Base-by-base conservation (phyloP, 2,113 vertebrate species). In the Proterorhinus semilunaris region DNA sequence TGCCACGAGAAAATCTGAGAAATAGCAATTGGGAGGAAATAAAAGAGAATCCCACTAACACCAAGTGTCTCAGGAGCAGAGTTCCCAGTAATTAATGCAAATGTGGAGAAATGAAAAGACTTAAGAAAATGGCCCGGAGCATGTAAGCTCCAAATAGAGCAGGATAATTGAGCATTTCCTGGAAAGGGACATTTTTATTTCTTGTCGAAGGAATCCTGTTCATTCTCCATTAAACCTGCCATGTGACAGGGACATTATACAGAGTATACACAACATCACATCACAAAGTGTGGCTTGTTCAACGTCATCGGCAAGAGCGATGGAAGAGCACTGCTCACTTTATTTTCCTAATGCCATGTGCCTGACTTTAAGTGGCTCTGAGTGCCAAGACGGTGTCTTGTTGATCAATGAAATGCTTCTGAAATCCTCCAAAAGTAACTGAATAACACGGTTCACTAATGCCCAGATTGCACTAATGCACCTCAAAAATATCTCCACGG, bases 381-480 rank as follows among this genome's bases (percentile, higher is more conserved):
- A 85, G 82, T 81, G 82, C 83, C 78, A 82, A 69, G 73, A 49
- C n/a, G 1, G 42, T 79, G 75, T 84, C 72, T 80, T 65, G 68
- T 54, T 71, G 75, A 88, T 88, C 82, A 84, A 86, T 88, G 80
- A 43, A 63, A 65, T 47, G 54, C 74, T 54, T 77, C 72, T 75
- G 57, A 82, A 90, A 86, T 76, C 71, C 72, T 80, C 43, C 55
- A 52, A 82, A 88, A 88, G 81, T 79, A 89, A 90, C 83, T 8
- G 64, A 83, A 88, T 85, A 81, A 83, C 71, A 67, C 68, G 63
- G 53, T 78, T 80, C 70, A 62, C 62, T 71, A 80, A 82, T 73
- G 71, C 75, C 63, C 50, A 67, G 79, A 89, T 84, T 81, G 82
- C 84, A 81, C 81, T 86, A 87, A 89, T 86, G 88, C 77, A 84